These are phyloP conservation scores for Melangyna quadrimaculata DNA, from an alignment of 2,888 invertebrate species.

Conservation along the genomic window DNA sequence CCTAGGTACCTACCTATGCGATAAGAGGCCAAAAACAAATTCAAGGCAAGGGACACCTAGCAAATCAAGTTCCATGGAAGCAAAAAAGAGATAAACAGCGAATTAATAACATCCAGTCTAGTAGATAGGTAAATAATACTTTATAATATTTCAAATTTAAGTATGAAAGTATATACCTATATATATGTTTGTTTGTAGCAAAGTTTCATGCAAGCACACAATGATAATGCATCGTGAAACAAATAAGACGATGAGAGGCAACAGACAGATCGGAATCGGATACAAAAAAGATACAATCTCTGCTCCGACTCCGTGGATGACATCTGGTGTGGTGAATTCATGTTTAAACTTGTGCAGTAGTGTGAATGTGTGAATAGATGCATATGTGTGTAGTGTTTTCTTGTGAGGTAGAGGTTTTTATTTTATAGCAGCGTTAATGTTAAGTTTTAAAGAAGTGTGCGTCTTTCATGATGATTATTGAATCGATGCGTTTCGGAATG, in stretches of 20 bases:
- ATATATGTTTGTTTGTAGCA: background rate
- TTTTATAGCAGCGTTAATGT: conserved; percentile 27
- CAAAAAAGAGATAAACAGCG: background rate
- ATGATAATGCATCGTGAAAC: background rate
- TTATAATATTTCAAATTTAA: background rate
- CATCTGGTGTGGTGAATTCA: conserved; percentile 68
- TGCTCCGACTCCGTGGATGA: conserved; percentile 23
- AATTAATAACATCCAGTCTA: background rate
- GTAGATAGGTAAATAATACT: too few relatives aligned
- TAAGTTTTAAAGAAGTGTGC: conserved; percentile 35
- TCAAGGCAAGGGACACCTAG: too few relatives aligned
- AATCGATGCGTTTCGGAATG: conserved; percentile 70
- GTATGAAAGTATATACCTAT: background rate
- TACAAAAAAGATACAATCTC: conserved; percentile 43
- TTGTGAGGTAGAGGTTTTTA: background rate
- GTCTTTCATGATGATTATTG: conserved; percentile 33
- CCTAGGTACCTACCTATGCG: background rate
- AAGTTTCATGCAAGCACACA: background rate
- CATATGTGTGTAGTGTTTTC: background rate
- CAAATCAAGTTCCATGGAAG: background rate
- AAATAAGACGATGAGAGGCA: background rate
- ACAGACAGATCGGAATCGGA: conserved; percentile 40
- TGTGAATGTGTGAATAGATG: conserved; percentile 33
- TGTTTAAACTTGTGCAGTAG: conserved; percentile 24
- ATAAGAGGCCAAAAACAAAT: conserved; percentile 14